Evolutionary conservation across 1,140 invertebrate genomes (phyloP).

Genomic region (Drosophila littoralis): DNA sequence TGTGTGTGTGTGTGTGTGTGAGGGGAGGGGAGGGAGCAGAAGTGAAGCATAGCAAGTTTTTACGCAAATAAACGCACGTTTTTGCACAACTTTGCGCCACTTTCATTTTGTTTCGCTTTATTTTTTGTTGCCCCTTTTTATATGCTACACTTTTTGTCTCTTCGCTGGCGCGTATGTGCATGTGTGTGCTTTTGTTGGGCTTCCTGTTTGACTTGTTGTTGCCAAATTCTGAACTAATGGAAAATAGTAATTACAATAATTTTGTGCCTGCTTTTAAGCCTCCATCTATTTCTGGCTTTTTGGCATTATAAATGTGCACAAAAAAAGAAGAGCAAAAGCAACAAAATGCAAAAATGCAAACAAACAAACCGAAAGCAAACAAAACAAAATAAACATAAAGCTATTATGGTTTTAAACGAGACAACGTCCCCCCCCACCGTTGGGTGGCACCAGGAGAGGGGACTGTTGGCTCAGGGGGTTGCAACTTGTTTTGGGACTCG

Average conservation of each 20-base stretch:
- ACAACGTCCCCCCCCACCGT: background rate
- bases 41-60: slow-evolving; percentile 59
- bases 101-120: slow-evolving; percentile 67
- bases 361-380: slow-evolving; percentile 14
- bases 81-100: slow-evolving; percentile 78
- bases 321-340: background rate
- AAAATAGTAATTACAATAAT: slow-evolving; percentile 81
- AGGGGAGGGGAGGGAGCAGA: no score
- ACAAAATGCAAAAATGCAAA: slow-evolving; percentile 5
- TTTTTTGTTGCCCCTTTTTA: slow-evolving; percentile 38
- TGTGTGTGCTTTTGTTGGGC: slow-evolving; percentile 16
- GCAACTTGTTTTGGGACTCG: background rate
- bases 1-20: background rate
- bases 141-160: slow-evolving; percentile 40
- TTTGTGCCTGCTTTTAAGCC: slow-evolving; percentile 30
- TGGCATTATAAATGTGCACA: background rate
- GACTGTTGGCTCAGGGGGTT: background rate
- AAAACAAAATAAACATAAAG: slow-evolving; percentile 50
- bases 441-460: background rate
- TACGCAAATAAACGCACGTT: slow-evolving; percentile 81
- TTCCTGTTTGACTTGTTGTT: slow-evolving; percentile 6
- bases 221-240: slow-evolving; percentile 67
- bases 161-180: slow-evolving; percentile 4
- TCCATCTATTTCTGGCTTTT: slow-evolving; percentile 23
- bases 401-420: slow-evolving; percentile 44